A percentile compares a stretch with the other conserved stretches of the same genome.
phyloP scores from a whole-genome alignment of 2,888 invertebrate species.

The Coleophora deauratella region DNA sequence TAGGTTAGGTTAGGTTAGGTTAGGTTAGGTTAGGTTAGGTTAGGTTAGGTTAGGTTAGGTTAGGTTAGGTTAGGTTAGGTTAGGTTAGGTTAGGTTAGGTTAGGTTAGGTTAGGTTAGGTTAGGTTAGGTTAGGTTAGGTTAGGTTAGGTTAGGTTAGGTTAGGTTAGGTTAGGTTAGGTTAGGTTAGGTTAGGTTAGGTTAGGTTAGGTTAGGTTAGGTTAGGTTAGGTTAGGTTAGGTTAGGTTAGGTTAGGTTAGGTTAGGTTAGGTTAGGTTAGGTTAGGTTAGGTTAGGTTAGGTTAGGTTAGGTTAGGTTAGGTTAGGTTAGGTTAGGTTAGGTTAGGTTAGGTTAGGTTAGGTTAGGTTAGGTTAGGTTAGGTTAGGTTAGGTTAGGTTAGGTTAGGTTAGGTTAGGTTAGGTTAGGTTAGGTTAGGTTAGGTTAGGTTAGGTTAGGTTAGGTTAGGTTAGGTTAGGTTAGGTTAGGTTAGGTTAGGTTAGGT shows the following conservation, averaged over 20 bases:
- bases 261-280: constrained; percentile 16
- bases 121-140: constrained; percentile 19
- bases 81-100: constrained; percentile 14
- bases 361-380: constrained; percentile 18
- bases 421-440: constrained; percentile 17
- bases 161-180: constrained; percentile 19
- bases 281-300: constrained; percentile 18
- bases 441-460: constrained; percentile 17
- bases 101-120: constrained; percentile 16
- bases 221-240: constrained; percentile 16
- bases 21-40: constrained; percentile 17
- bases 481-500: constrained; percentile 17
- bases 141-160: constrained; percentile 18
- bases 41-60: constrained; percentile 13
- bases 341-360: constrained; percentile 19
- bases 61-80: constrained; percentile 17
- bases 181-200: constrained; percentile 20
- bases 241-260: constrained; percentile 15
- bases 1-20: constrained; percentile 17
- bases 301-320: constrained; percentile 20
- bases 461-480: constrained; percentile 18
- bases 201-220: constrained; percentile 19
- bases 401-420: constrained; percentile 15
- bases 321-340: constrained; percentile 19
- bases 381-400: constrained; percentile 14